These are phyloP conservation scores for Euphonia xanthogaster DNA, from an alignment of 2,797 vertebrate species.

Conservation along the genomic window DNA sequence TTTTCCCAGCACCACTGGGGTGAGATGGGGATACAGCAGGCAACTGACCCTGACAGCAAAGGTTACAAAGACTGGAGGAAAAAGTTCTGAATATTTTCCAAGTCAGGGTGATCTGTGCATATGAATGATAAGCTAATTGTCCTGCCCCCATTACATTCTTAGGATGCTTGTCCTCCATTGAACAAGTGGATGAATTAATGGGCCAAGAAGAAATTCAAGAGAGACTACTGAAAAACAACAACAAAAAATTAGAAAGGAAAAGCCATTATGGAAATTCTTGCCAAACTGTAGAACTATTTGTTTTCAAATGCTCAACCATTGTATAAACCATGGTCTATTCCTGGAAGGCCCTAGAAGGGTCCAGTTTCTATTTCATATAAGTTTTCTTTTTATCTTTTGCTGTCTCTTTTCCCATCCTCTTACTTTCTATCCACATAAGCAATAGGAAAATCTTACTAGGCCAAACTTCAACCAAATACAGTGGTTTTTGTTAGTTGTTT, in stretches of 20 bases:
- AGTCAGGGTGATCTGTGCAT: neutral
- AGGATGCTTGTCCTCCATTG: neutral
- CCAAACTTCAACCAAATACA: neutral
- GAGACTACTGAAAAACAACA: neutral
- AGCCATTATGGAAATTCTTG: neutral
- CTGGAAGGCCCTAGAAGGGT: neutral
- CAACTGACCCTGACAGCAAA: neutral
- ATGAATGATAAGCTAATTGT: neutral
- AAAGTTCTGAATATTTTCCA: neutral
- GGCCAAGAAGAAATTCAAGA: neutral
- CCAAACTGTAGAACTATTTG: neutral
- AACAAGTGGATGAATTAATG: neutral
- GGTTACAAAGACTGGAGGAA: neutral
- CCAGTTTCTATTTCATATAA: neutral
- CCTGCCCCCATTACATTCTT: rapidly evolving
- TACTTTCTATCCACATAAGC: neutral
- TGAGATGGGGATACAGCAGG: neutral
- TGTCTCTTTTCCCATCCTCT: neutral
- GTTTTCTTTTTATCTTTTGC: neutral
- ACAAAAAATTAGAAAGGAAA: neutral
- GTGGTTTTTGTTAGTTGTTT: neutral
- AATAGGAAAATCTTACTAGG: neutral
- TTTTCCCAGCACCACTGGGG: neutral
- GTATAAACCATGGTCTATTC: neutral
- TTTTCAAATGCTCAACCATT: neutral